A percentile compares a stretch with the other conserved stretches of the same genome.
Evolutionary conservation across 2,797 vertebrate genomes (phyloP).

Genomic region (Vultur gryphus): DNA sequence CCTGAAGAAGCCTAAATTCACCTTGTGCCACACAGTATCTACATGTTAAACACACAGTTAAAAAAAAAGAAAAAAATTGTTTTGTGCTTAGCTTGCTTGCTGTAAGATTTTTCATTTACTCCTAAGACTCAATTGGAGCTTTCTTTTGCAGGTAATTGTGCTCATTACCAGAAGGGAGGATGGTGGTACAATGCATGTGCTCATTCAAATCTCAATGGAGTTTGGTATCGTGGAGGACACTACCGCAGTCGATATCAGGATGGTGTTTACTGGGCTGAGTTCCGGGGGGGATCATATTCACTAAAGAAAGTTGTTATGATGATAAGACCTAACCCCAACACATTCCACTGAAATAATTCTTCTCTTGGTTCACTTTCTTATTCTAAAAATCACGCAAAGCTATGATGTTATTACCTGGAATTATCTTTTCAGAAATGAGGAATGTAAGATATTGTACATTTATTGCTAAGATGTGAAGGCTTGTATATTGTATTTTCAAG

Average conservation of each 20-base stretch:
- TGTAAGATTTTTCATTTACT: background rate
- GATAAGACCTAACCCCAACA: conserved; percentile 98
- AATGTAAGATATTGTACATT: conserved; percentile 65
- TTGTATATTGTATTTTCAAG: conserved; percentile 41
- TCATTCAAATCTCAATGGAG: conserved; percentile 96
- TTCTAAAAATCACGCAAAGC: background rate
- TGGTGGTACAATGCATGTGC: conserved; percentile 99
- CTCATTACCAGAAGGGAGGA: conserved; percentile 98
- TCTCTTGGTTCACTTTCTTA: background rate
- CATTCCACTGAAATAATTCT: conserved; percentile 84
- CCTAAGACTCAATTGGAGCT: background rate
- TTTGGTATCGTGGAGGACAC: conserved; percentile 97
- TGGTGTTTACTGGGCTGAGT: conserved; percentile 98
- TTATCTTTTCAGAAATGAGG: conserved; percentile 8
- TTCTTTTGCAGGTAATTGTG: conserved; percentile 88
- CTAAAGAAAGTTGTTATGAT: conserved; percentile 90
- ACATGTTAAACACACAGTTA: background rate
- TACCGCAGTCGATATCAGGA: conserved; percentile 98
- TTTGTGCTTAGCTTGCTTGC: background rate
- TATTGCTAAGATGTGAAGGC: background rate
- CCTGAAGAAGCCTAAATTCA: background rate
- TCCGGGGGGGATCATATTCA: conserved; percentile 95
- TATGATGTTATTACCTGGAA: background rate
- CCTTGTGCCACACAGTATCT: background rate
- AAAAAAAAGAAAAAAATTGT: background rate